Conservation (phyloP, 2,113 vertebrate genomes). For the Abramis brama region DNA sequence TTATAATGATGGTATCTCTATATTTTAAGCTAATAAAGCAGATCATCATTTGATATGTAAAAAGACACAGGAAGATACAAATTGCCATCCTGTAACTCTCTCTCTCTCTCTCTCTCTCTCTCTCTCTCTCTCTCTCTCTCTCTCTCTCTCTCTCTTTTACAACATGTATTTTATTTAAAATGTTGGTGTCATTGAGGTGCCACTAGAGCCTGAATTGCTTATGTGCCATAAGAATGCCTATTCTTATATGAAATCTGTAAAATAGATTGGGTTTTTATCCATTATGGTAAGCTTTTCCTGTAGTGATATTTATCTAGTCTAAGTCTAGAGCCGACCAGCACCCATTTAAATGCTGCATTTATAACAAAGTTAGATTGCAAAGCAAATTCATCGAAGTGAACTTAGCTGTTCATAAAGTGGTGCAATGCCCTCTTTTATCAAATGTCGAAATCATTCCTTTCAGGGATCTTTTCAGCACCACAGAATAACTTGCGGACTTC, state of each 20-base stretch:
- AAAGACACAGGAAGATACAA: neutral
- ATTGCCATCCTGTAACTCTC: neutral
- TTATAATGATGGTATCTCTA: neutral
- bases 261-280: neutral
- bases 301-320: neutral
- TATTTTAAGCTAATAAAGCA: neutral
- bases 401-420: neutral
- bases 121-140: no score
- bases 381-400: neutral
- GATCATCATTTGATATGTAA: no score
- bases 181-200: neutral
- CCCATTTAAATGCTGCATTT: neutral
- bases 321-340: neutral
- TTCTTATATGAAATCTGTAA: no score
- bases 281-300: neutral
- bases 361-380: no score
- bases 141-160: no score
- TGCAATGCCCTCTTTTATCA: neutral
- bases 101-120: no score
- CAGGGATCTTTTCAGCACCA: constrained; percentile 19
- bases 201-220: neutral
- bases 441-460: constrained; percentile 18
- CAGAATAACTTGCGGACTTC: constrained; percentile 8
- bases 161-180: neutral
- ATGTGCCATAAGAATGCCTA: neutral